Evolutionary conservation across 2,888 invertebrate genomes (phyloP), one percentile per base, ranked within the genome.

Genomic region (Melitaea athalia): DNA sequence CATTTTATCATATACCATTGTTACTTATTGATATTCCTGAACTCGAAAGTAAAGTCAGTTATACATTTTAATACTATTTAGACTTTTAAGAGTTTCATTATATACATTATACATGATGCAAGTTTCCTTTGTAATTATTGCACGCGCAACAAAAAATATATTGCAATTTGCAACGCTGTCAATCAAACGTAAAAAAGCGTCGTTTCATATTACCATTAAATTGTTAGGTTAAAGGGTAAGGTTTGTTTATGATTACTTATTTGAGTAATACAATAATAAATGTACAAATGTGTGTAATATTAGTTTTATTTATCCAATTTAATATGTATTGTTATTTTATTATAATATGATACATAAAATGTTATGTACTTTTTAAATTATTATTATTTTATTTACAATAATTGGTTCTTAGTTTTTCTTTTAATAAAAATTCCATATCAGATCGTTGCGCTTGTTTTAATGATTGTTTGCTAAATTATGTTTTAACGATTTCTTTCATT

Each of bases 141-240:
- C 14, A 31, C 14, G 14, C 33, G 33, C 7, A 53, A 53, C 31
- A n/a, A 33, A 55, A 31, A 33, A 33, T 55, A 53, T 38, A 38
- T 38, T 38, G 38, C 38, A 7, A 7, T 38, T 55, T 55, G 31
- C 53, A 55, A 55, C 8, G 47, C n/a, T 67, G 50, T 67, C 43
- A 64, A 67, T 59, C 57, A 64, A 64, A 49, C 55, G 10, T 42
- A 62, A 57, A 38, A 62, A 24, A 55, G 11, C 43, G 47, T 31
- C 47, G 24, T 52, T 60, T 55, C 64, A 31, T 38, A 42, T 24
- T 8, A 33, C 14, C 55, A 14, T 14, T 38, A 38, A 52, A 45
- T 47, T 47, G 57, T 31, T 6, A 52, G 59, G 62, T 57, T 57
- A 67, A 63, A 49, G 70, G 55, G 45, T 62, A 68, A 63, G 68